Evolutionary conservation across 2,888 invertebrate genomes (phyloP).

Genomic region (Dolichopus griseipennis): DNA sequence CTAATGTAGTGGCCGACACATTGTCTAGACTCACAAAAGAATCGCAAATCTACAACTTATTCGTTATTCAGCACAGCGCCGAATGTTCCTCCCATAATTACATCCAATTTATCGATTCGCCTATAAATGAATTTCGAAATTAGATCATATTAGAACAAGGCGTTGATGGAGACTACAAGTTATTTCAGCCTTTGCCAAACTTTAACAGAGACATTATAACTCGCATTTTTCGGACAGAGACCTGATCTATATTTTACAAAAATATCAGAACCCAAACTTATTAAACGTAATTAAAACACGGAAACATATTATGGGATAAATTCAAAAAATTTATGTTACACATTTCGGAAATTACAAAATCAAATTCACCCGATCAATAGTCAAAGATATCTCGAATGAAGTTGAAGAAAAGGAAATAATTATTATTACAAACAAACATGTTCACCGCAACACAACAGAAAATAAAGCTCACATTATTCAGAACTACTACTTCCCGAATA

Average conservation of each 20-base stretch:
- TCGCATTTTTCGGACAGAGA: background rate
- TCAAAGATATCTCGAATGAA: constrained; percentile 13
- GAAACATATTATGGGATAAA: constrained; percentile 16
- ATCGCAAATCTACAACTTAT: too few species aligned
- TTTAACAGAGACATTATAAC: constrained; percentile 6
- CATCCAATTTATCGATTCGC: too few species aligned
- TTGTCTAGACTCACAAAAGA: too few species aligned
- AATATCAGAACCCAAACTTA: background rate
- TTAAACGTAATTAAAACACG: constrained; percentile 14
- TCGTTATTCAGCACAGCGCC: too few species aligned
- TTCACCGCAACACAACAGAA: constrained; percentile 16
- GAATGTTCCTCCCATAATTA: too few species aligned
- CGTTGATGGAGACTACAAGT: background rate
- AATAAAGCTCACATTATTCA: constrained; percentile 18
- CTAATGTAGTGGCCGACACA: too few species aligned
- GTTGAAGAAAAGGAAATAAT: constrained; percentile 17
- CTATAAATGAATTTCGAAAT: too few species aligned
- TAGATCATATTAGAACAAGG: background rate
- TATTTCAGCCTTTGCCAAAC: background rate
- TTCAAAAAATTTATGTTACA: constrained; percentile 15
- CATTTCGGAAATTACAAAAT: constrained; percentile 16
- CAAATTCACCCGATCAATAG: constrained; percentile 13
- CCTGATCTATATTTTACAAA: constrained; percentile 4
- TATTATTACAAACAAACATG: constrained; percentile 9
- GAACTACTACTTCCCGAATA: constrained; percentile 18